A percentile compares a stretch with the other conserved stretches of the same genome.
These are phyloP conservation scores for Limonius californicus DNA, from an alignment of 1,140 invertebrate genomes.

Conservation along the genomic window DNA sequence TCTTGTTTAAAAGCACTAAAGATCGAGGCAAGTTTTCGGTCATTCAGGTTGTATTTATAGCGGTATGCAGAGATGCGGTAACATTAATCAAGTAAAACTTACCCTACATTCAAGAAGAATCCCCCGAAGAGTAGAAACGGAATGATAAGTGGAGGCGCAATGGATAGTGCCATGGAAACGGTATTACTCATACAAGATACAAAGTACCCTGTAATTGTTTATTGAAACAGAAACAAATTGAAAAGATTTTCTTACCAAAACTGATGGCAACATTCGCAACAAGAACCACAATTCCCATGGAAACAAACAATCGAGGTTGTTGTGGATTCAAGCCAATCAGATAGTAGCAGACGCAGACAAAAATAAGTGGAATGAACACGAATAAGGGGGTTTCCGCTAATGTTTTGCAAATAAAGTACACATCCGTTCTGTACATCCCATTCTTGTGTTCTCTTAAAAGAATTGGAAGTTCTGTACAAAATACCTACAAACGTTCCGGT, in stretches of 20 bases:
- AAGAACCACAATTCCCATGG: constrained; percentile 69
- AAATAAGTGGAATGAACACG: constrained; percentile 76
- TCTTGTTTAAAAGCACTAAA: neutral
- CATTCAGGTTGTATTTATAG: too few relatives aligned
- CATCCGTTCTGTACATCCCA: constrained; percentile 88
- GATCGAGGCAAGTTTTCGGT: too few relatives aligned
- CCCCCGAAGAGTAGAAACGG: constrained; percentile 93
- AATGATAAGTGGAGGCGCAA: constrained; percentile 87
- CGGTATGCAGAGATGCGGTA: too few relatives aligned
- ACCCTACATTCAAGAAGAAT: constrained; percentile 91
- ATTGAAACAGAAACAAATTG: neutral
- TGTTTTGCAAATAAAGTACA: constrained; percentile 91
- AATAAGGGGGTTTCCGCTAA: constrained; percentile 83
- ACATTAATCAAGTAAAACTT: constrained; percentile 45
- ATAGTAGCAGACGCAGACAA: constrained; percentile 82
- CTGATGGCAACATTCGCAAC: constrained; percentile 89
- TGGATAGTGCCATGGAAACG: constrained; percentile 79
- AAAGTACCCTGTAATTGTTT: constrained; percentile 69
- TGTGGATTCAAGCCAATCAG: constrained; percentile 79
- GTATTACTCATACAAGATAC: constrained; percentile 80
- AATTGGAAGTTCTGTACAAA: constrained; percentile 86
- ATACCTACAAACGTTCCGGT: too few relatives aligned
- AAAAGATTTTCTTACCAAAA: constrained; percentile 64
- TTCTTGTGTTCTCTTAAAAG: constrained; percentile 89
- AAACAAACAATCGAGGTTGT: constrained; percentile 68